Evolutionary conservation across 2,888 invertebrate species (phyloP), one percentile per base, ranked within the genome.

Genomic region (Bellardia pandia): DNA sequence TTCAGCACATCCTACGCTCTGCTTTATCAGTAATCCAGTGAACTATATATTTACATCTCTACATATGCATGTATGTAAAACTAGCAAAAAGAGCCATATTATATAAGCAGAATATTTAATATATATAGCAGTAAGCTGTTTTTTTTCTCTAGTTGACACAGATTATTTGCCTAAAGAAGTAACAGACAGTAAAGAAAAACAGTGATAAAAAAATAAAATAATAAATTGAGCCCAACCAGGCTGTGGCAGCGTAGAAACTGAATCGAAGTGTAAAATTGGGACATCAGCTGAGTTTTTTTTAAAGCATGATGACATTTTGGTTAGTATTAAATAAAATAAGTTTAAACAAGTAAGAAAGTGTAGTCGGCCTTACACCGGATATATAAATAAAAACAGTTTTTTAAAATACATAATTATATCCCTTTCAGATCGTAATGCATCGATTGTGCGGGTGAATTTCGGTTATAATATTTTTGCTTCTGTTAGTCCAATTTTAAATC

Each of bases 251-350:
- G 45, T 53, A 2, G 16, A 72, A 80, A 72, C 40, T 53, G 53
- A 72, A 80, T 62, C 64, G 72, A 72, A 72, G 72, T 72, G 72
- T 80, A 80, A 80, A 80, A 72, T 80, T 72, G 64, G 53, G 72
- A 42, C 53, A 72, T 80, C 71, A 80, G 64, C n/a, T 80, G 72
- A 33, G 72, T 53, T 80, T 64, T 72, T 64, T 72, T 72, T 56
- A 53, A 78, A 80, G 71, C 71, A 16, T 62, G 62, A 72, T 80
- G 79, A 80, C 79, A 72, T 80, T 80, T 72, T 53, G 5, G 79
- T 64, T 42, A 23, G 1, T 23, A 23, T 23, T 23, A 23, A 23
- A 23, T 23, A 23, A 23, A 23, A 23, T 23, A 23, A 23, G 23
- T 23, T 23, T 23, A 23, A 23, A 23, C 23, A 23, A 23, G 23